Conservation (phyloP, 2,113 vertebrate species). For the Lophura nycthemera region DNA sequence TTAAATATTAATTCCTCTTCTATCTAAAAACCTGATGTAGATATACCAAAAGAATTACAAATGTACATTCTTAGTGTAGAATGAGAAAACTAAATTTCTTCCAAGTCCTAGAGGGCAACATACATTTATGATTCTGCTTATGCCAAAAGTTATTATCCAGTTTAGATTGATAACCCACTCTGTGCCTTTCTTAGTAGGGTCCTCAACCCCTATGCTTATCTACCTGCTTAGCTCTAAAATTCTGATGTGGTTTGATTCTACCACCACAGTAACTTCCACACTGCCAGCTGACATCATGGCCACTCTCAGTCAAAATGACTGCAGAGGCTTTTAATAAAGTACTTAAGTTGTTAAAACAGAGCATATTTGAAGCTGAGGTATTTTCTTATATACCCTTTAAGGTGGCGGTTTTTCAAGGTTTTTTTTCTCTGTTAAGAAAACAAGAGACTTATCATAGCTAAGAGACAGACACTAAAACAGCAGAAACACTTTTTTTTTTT, state of each 20-base stretch:
- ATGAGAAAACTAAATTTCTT: neutral
- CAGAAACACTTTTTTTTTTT: neutral
- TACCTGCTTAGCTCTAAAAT: neutral
- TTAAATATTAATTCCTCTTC: neutral
- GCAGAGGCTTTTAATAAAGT: neutral
- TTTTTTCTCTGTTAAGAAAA: neutral
- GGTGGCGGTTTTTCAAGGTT: neutral
- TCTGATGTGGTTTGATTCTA: neutral
- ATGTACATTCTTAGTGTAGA: neutral
- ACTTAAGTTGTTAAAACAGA: neutral
- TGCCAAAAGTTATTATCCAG: neutral
- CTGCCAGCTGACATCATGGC: neutral
- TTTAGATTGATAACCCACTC: neutral
- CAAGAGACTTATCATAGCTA: neutral
- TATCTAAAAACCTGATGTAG: neutral
- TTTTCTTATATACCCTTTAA: neutral
- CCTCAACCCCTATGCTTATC: neutral
- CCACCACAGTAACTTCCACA: fast-evolving
- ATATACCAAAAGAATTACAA: neutral
- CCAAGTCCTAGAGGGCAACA: neutral
- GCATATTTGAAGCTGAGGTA: neutral
- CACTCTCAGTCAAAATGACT: neutral
- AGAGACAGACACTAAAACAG: neutral
- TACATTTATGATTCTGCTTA: neutral
- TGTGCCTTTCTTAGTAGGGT: neutral